Conservation (phyloP, 2,113 vertebrate species). For the Scartelaos histophorus region DNA sequence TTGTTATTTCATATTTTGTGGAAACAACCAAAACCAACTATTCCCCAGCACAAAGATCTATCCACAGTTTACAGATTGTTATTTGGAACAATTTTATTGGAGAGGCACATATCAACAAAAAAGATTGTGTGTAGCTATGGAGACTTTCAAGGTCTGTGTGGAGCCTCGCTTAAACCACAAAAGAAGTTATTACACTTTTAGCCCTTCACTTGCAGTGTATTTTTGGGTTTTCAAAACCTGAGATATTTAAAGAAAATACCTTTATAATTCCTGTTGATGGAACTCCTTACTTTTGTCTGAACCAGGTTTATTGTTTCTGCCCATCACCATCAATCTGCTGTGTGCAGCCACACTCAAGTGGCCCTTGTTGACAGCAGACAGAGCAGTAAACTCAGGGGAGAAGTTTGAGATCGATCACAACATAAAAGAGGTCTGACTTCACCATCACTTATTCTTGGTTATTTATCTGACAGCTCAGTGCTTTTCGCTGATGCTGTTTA, state of each 20-base stretch:
- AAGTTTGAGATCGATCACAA: slow-evolving; percentile 4
- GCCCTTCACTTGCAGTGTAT: no score
- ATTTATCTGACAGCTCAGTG: slow-evolving; percentile 1
- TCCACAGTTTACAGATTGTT: no score
- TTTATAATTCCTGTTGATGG: neutral
- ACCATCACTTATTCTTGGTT: slow-evolving; percentile 4
- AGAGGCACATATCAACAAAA: no score
- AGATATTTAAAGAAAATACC: neutral
- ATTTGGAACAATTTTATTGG: no score
- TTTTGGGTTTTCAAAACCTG: neutral
- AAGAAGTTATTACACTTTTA: no score
- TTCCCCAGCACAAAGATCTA: no score
- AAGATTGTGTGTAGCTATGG: no score
- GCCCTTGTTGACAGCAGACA: neutral
- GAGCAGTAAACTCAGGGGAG: neutral
- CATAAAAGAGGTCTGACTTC: neutral
- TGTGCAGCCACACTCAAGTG: neutral
- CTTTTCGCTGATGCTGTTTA: slow-evolving; percentile 1
- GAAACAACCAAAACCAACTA: no score
- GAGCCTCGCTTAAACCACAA: no score
- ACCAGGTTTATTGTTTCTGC: neutral
- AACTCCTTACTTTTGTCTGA: neutral
- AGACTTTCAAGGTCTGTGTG: no score
- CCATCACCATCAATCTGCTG: neutral
- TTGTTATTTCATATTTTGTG: no score